phyloP scores from a whole-genome alignment of 2,888 invertebrate genomes.

The Diabrotica balteata region DNA sequence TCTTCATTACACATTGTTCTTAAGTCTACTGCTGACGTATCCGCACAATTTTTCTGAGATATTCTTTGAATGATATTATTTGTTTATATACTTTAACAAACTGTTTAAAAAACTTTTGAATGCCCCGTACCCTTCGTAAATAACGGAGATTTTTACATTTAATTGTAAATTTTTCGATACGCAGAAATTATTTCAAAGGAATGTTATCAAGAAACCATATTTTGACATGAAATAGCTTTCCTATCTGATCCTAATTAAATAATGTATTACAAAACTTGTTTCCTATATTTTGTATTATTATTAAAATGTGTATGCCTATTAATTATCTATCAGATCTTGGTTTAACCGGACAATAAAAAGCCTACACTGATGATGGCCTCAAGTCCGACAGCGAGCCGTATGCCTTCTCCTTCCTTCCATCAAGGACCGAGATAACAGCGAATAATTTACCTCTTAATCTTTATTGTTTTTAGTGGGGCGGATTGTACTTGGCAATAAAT shows the following conservation, averaged over 20 bases:
- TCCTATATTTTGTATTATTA: slow-evolving; percentile 21
- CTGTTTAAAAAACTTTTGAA: too few relatives aligned
- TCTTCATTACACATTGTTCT: too few relatives aligned
- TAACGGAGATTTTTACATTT: too few relatives aligned
- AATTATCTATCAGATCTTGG: slow-evolving; percentile 16
- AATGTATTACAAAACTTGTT: slow-evolving; percentile 12
- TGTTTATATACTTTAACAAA: too few relatives aligned
- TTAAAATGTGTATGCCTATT: slow-evolving; percentile 14
- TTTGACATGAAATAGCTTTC: not conserved
- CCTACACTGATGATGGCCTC: slow-evolving; percentile 12
- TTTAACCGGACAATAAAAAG: slow-evolving; percentile 10
- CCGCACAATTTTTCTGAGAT: too few relatives aligned
- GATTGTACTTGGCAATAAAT: not conserved
- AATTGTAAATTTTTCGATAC: too few relatives aligned
- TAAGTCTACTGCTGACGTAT: too few relatives aligned
- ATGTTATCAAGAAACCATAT: not conserved
- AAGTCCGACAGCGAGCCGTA: slow-evolving; percentile 9
- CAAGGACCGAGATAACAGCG: slow-evolving; percentile 1
- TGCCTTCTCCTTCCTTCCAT: slow-evolving; percentile 13
- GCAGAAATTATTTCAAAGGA: too few relatives aligned
- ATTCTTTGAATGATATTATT: too few relatives aligned
- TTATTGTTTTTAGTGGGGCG: not conserved
- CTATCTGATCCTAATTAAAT: slow-evolving; percentile 14
- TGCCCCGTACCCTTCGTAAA: too few relatives aligned
- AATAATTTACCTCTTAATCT: slow-evolving; percentile 1